phyloP scores from a whole-genome alignment of 2,113 vertebrate genomes.

The Neofelis nebulosa region DNA sequence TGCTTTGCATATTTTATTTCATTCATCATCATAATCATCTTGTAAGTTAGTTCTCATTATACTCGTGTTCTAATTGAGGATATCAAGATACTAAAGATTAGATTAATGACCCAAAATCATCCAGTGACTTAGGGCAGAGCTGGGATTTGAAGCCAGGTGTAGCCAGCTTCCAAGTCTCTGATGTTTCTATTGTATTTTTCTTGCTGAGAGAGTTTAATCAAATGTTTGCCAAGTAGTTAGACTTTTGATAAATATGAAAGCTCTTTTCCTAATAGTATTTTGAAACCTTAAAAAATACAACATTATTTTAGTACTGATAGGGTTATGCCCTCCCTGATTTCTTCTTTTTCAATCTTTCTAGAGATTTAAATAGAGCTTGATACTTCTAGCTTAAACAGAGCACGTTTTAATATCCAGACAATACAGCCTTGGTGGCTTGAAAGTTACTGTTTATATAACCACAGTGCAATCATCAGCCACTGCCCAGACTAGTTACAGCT shows the following conservation, averaged over 20 bases:
- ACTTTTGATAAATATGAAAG: not conserved
- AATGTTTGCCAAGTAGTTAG: not conserved
- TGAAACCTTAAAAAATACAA: conserved; percentile 6
- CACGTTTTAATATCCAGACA: not conserved
- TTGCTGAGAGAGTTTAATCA: not conserved
- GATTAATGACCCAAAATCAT: not conserved
- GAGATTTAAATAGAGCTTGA: conserved; percentile 14
- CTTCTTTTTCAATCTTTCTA: not conserved
- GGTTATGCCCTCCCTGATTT: not conserved
- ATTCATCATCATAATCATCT: not conserved
- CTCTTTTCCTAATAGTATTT: not conserved
- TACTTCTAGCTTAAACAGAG: not conserved
- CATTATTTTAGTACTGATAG: not conserved
- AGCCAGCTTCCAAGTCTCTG: not conserved
- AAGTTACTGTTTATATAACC: not conserved
- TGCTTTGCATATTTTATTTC: not conserved
- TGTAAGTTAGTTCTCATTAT: not conserved
- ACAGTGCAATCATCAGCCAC: conserved; percentile 23
- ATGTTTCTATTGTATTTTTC: not conserved
- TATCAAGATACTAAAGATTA: not conserved
- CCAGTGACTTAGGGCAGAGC: not conserved
- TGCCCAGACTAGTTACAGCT: not conserved
- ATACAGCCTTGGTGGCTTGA: not conserved
- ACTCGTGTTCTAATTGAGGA: not conserved
- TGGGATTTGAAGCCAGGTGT: not conserved